Evolutionary conservation across 2,888 invertebrate species (phyloP).

Genomic region (Galeopsomyia nigrocyanea): DNA sequence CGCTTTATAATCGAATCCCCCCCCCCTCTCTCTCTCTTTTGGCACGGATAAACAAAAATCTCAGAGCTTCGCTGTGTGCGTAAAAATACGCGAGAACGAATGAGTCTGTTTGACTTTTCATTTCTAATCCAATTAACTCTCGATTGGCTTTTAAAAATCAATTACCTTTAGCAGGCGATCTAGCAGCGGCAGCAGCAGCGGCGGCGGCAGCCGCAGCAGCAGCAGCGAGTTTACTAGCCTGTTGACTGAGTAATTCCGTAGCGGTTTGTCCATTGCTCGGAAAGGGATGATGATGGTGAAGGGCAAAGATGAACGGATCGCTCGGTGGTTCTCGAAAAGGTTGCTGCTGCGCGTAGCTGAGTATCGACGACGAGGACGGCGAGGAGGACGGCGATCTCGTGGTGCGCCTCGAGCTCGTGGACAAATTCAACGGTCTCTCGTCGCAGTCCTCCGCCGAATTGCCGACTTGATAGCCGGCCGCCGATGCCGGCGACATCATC

Average conservation of each 20-base stretch:
- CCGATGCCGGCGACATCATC: conserved; percentile 55
- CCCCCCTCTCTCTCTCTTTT: too few relatives aligned
- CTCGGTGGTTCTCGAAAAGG: conserved; percentile 55
- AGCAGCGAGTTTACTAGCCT: conserved; percentile 46
- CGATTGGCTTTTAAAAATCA: too few relatives aligned
- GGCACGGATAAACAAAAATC: too few relatives aligned
- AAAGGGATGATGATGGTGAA: conserved; percentile 52
- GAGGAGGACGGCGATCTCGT: conserved; percentile 48
- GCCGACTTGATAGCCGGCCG: conserved; percentile 42
- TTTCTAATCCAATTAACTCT: too few relatives aligned
- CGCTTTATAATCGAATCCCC: too few relatives aligned
- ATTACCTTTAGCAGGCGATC: conserved; percentile 53
- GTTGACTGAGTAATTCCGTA: conserved; percentile 8
- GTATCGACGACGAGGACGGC: conserved; percentile 6
- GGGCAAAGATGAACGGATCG: conserved; percentile 53
- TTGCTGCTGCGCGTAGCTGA: conserved; percentile 1
- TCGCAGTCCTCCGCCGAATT: conserved; percentile 43
- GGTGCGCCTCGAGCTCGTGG: conserved; percentile 56
- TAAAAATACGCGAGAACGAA: too few relatives aligned
- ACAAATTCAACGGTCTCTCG: conserved; percentile 67
- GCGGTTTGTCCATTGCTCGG: conserved; percentile 50
- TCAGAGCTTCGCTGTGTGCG: too few relatives aligned
- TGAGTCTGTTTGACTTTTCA: too few relatives aligned
- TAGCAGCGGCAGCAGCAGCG: conserved; percentile 41
- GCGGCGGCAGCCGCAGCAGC: conserved; percentile 2